These are phyloP conservation scores for Shinisaurus crocodilurus DNA, from an alignment of 2,113 vertebrate species.

Conservation along the genomic window DNA sequence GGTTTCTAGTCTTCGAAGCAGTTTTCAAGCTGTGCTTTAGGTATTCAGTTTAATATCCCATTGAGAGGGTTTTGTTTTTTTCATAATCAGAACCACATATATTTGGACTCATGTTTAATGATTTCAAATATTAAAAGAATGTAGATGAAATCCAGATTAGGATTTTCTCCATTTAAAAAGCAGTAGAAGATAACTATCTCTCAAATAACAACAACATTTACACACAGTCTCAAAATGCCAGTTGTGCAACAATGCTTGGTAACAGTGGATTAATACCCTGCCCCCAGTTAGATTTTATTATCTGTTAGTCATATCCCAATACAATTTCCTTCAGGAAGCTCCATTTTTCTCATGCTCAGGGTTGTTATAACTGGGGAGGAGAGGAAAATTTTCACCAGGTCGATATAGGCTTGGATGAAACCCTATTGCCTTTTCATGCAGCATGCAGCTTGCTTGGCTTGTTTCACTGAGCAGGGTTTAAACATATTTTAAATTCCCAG, in stretches of 20 bases:
- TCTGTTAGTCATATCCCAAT: neutral
- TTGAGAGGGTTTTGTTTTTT: slow-evolving; percentile 56
- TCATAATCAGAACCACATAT: slow-evolving; percentile 62
- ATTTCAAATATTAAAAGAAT: slow-evolving; percentile 70
- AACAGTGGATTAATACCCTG: slow-evolving; percentile 39
- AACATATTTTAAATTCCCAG: neutral
- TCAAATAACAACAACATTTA: slow-evolving; percentile 69
- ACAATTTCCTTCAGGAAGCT: neutral
- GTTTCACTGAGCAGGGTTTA: neutral
- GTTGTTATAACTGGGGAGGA: neutral
- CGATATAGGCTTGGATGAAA: neutral
- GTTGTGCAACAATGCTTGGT: slow-evolving; percentile 59
- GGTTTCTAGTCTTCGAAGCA: slow-evolving; percentile 55
- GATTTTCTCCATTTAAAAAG: slow-evolving; percentile 60
- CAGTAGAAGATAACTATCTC: slow-evolving; percentile 59
- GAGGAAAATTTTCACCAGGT: neutral
- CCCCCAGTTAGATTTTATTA: slow-evolving; percentile 4
- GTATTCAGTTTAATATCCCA: slow-evolving; percentile 68
- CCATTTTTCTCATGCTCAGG: neutral
- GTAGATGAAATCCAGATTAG: slow-evolving; percentile 73
- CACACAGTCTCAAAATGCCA: slow-evolving; percentile 63
- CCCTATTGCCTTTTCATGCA: neutral
- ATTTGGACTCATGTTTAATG: slow-evolving; percentile 64
- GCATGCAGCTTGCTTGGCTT: neutral
- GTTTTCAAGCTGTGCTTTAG: slow-evolving; percentile 66